phyloP scores from a whole-genome alignment of 2,888 invertebrate species.

The Spodoptera exigua region DNA sequence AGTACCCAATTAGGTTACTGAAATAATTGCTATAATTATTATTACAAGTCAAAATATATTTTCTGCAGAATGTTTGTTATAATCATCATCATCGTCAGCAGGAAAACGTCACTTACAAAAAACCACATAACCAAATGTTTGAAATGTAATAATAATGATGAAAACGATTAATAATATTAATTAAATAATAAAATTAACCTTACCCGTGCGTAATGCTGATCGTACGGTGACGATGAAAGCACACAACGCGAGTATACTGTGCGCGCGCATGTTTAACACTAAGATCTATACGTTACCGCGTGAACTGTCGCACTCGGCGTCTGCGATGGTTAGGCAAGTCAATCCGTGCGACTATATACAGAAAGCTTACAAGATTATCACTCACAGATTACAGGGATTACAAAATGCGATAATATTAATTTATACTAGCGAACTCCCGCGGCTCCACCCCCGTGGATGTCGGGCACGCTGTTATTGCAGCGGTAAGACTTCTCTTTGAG shows the following conservation, averaged over 20 bases:
- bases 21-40: no score
- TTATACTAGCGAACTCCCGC: no score
- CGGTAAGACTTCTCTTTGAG: no score
- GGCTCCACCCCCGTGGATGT: no score
- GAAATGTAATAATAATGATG: no score
- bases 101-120: not conserved
- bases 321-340: not conserved
- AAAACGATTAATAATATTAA: not conserved
- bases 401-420: no score
- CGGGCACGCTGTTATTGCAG: no score
- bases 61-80: no score
- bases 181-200: constrained; percentile 3
- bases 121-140: not conserved
- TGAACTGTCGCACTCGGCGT: not conserved
- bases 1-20: no score
- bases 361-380: not conserved
- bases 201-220: constrained; percentile 57
- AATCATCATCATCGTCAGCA: no score
- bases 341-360: not conserved
- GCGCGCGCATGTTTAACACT: constrained; percentile 67
- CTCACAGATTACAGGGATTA: no score
- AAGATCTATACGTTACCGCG: constrained; percentile 11
- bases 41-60: no score
- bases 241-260: constrained; percentile 52
- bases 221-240: constrained; percentile 38